These are phyloP conservation scores for Rotaria macrura DNA, from an alignment of 2,888 invertebrate species.

Conservation along the genomic window DNA sequence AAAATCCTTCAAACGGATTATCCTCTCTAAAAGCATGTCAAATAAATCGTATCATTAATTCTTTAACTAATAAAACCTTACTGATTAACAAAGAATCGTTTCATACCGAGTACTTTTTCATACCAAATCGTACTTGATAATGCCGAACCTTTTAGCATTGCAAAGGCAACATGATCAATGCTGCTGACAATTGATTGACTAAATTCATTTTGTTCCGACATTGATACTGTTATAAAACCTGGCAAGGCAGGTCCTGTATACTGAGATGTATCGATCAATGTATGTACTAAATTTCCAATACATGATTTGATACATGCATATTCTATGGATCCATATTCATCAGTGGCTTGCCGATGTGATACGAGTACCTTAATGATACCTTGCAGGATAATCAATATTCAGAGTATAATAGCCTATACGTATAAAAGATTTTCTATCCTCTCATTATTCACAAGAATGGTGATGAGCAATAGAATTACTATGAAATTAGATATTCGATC, in stretches of 20 bases:
- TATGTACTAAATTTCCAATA: conserved; percentile 51
- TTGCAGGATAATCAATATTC: conserved; percentile 34
- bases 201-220: neutral
- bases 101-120: conserved; percentile 50
- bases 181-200: neutral
- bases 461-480: no score
- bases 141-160: conserved; percentile 44
- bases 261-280: conserved; percentile 46
- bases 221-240: conserved; percentile 37
- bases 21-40: conserved; percentile 43
- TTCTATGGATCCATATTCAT: conserved; percentile 43
- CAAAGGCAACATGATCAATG: conserved; percentile 45
- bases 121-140: conserved; percentile 48
- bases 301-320: conserved; percentile 48
- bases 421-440: no score
- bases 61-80: conserved; percentile 35
- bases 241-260: conserved; percentile 50
- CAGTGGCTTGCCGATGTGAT: conserved; percentile 38
- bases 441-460: no score
- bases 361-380: conserved; percentile 41
- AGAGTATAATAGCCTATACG: no score
- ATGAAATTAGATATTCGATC: no score
- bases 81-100: conserved; percentile 47
- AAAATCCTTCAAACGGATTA: conserved; percentile 46
- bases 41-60: neutral